Evolutionary conservation across 2,113 vertebrate genomes (phyloP).

Genomic region (Micromys minutus): DNA sequence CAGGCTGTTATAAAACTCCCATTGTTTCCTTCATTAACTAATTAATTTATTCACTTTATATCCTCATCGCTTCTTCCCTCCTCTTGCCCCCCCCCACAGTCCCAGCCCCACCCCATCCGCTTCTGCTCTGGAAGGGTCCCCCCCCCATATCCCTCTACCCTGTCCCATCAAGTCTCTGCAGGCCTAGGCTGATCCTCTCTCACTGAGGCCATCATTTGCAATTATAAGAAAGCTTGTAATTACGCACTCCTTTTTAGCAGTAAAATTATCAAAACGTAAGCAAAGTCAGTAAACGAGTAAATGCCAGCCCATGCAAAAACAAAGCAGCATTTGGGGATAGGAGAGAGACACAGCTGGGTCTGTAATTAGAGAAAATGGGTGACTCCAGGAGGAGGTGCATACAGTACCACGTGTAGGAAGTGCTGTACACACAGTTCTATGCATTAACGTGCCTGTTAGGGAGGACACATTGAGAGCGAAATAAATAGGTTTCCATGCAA

Average conservation of each 20-base stretch:
- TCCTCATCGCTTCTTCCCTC: too few species aligned
- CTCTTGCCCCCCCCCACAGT: too few species aligned
- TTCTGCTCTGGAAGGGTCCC: too few species aligned
- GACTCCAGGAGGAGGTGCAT: background rate
- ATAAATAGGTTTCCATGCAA: background rate
- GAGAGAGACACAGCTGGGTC: background rate
- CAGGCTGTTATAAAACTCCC: background rate
- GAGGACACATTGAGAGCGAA: background rate
- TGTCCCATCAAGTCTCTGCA: too few species aligned
- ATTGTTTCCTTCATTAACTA: too few species aligned
- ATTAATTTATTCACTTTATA: too few species aligned
- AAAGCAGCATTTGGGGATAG: too few species aligned
- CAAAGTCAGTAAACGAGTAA: too few species aligned
- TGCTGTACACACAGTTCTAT: background rate
- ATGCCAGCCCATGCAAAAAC: background rate
- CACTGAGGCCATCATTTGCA: too few species aligned
- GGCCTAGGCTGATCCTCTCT: too few species aligned
- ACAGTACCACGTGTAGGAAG: accelerated
- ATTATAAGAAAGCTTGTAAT: background rate
- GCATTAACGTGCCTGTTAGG: background rate
- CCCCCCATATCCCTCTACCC: too few species aligned
- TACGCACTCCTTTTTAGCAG: background rate
- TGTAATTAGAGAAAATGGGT: background rate
- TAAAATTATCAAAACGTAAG: background rate
- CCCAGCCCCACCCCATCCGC: too few species aligned